Conservation (phyloP, 2,888 invertebrate species). For the Lycophotia porphyrea region DNA sequence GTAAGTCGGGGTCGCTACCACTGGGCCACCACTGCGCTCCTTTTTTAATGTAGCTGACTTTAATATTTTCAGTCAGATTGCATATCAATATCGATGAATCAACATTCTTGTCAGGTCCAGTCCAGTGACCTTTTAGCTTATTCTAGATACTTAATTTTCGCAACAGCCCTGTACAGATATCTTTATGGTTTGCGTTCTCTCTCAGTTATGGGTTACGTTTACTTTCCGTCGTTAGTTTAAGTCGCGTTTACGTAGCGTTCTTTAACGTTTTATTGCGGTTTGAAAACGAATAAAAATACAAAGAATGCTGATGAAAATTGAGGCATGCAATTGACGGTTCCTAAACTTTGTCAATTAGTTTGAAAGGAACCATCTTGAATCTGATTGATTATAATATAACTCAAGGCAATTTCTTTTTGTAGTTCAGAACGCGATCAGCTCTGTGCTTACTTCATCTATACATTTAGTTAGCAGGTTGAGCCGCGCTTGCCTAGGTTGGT, state of each 20-base stretch:
- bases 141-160: not conserved
- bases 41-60: too few relatives aligned
- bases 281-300: conserved; percentile 62
- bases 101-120: not conserved
- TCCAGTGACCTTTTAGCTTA: not conserved
- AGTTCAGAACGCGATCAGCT: not conserved
- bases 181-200: conserved; percentile 57
- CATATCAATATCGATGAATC: not conserved
- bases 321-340: not conserved
- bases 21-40: too few relatives aligned
- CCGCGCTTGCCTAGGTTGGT: not conserved
- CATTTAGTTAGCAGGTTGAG: not conserved
- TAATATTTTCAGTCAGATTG: too few relatives aligned
- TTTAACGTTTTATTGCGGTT: conserved; percentile 65
- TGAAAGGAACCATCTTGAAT: not conserved
- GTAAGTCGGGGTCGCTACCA: too few relatives aligned
- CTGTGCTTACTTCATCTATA: not conserved
- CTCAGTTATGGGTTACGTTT: conserved; percentile 62
- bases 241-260: conserved; percentile 58
- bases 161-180: conserved; percentile 55
- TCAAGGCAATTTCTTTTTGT: not conserved
- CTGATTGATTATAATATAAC: too few relatives aligned
- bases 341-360: not conserved
- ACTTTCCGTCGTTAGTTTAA: conserved; percentile 63
- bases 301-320: conserved; percentile 20